Conservation (phyloP, 2,113 vertebrate species). For the Egretta garzetta region DNA sequence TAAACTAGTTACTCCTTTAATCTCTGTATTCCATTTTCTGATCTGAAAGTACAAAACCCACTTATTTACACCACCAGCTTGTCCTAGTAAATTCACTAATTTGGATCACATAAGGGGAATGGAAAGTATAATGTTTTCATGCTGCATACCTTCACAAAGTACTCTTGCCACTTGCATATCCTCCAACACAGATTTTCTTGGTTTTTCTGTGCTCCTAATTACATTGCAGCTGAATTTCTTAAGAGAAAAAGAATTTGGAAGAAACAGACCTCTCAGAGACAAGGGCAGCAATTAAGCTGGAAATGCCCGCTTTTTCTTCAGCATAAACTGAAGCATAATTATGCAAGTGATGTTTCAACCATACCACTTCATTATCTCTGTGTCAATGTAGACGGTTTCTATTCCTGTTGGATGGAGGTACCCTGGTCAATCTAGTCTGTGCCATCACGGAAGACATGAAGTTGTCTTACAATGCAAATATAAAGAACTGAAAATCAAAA, state of each 20-base stretch:
- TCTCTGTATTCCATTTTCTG: background rate
- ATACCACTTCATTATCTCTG: background rate
- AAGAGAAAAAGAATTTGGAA: background rate
- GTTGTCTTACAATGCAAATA: background rate
- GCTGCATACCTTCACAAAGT: background rate
- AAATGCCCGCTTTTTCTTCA: background rate
- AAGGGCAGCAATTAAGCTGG: conserved; percentile 16
- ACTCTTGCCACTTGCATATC: background rate
- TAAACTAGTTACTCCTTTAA: background rate
- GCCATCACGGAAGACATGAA: background rate
- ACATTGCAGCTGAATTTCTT: background rate
- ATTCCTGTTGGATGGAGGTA: background rate
- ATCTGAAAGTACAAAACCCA: background rate
- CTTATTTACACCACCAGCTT: background rate
- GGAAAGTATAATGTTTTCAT: background rate
- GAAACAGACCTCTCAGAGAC: background rate
- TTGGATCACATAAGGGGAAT: background rate
- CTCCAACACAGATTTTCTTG: background rate
- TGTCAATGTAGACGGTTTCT: background rate
- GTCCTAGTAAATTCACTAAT: background rate
- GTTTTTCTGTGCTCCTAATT: background rate
- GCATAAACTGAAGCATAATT: background rate
- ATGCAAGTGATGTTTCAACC: background rate
- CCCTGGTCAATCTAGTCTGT: background rate
- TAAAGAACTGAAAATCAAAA: background rate